phyloP scores from a whole-genome alignment of 2,113 vertebrate species.

The Phylloscopus trochilus region DNA sequence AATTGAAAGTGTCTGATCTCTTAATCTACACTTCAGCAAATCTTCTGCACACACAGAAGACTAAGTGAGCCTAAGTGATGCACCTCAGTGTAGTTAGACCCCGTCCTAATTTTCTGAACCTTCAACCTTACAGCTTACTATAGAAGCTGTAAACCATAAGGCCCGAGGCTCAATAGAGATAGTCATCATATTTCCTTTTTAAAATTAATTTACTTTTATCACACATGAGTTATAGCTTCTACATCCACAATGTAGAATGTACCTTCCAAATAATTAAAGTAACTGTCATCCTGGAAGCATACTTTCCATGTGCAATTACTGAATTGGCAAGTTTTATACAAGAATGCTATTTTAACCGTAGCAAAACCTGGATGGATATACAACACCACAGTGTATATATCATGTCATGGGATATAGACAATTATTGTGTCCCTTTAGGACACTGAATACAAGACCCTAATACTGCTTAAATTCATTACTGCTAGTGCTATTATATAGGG shows the following conservation, averaged over 20 bases:
- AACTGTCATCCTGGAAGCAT: neutral
- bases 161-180: neutral
- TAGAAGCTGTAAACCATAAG: neutral
- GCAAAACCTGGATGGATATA: neutral
- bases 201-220: neutral
- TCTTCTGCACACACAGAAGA: neutral
- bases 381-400: neutral
- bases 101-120: neutral
- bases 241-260: neutral
- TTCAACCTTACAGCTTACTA: neutral
- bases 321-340: neutral
- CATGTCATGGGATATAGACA: neutral
- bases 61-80: neutral
- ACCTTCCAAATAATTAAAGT: neutral
- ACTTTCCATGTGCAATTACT: neutral
- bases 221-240: neutral
- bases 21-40: neutral
- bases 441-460: neutral
- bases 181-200: neutral
- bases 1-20: neutral
- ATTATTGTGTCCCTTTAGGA: neutral
- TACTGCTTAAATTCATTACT: neutral
- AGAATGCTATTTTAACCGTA: neutral
- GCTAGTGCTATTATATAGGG: neutral
- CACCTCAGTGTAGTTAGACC: neutral